Conservation (phyloP, 2,797 vertebrate genomes). For the Trachops cirrhosus region DNA sequence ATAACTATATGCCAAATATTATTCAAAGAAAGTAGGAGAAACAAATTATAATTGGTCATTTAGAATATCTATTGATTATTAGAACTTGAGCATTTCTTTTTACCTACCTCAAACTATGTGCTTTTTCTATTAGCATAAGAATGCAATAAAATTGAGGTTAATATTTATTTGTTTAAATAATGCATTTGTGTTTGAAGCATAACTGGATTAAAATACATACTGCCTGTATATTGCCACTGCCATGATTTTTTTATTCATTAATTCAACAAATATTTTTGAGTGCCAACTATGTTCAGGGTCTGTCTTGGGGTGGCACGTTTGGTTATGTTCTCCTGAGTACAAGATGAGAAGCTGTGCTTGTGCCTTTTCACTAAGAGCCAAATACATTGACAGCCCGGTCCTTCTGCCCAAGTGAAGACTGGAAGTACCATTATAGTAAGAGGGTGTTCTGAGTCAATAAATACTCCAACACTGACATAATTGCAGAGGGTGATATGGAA, state of each 20-base stretch:
- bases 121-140: background rate
- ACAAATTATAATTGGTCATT: background rate
- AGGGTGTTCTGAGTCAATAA: background rate
- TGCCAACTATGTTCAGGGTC: background rate
- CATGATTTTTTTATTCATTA: background rate
- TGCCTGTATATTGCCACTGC: background rate
- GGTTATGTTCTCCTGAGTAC: background rate
- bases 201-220: background rate
- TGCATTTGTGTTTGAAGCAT: background rate
- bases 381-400: background rate
- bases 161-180: background rate
- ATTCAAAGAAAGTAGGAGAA: slow-evolving; percentile 16
- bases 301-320: background rate
- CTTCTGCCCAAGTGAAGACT: background rate
- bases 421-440: background rate
- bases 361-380: background rate
- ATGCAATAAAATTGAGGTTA: background rate
- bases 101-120: background rate
- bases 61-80: background rate
- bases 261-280: background rate
- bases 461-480: background rate
- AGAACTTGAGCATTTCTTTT: background rate
- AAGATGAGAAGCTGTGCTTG: background rate
- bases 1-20: background rate
- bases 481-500: background rate